These are phyloP conservation scores for Scaptomyza caliginosa DNA, from an alignment of 2,888 invertebrate species.

Conservation along the genomic window DNA sequence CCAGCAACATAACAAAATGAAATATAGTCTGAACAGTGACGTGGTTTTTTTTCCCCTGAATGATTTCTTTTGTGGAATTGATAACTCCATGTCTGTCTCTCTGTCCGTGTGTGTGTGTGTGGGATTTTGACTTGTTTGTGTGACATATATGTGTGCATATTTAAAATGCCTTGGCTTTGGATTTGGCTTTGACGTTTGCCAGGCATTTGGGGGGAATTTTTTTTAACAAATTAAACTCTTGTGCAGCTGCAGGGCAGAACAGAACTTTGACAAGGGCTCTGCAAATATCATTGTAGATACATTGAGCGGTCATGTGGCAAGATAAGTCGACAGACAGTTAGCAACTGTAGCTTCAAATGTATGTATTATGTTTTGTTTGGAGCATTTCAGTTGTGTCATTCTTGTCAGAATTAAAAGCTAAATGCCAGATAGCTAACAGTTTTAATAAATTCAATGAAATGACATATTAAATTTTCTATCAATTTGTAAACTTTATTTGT, in stretches of 20 bases:
- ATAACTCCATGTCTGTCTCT: slow-evolving; percentile 44
- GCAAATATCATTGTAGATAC: slow-evolving; percentile 18
- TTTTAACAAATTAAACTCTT: slow-evolving; percentile 72
- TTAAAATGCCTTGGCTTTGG: slow-evolving; percentile 52
- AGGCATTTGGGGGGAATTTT: slow-evolving; percentile 39
- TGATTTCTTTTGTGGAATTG: slow-evolving; percentile 72
- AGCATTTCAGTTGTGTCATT: slow-evolving; percentile 24
- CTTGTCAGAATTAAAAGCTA: slow-evolving; percentile 1
- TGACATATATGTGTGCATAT: slow-evolving; percentile 19
- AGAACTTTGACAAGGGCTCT: slow-evolving; percentile 45
- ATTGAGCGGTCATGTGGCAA: slow-evolving; percentile 54
- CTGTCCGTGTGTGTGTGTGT: background rate
- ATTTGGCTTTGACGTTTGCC: slow-evolving; percentile 17
- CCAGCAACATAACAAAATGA: slow-evolving; percentile 33
- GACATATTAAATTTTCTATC: background rate
- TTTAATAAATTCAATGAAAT: slow-evolving; percentile 2
- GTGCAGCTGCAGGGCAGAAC: slow-evolving; percentile 40
- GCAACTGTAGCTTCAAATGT: background rate
- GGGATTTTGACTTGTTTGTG: slow-evolving; percentile 14
- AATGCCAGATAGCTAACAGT: background rate
- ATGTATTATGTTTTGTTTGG: background rate
- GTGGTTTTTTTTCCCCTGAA: slow-evolving; percentile 41
- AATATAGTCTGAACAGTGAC: slow-evolving; percentile 43
- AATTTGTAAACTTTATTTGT: too few species aligned
- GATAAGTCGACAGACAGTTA: slow-evolving; percentile 30